Conservation (phyloP, 2,888 invertebrate genomes). For the Rhagium mordax region DNA sequence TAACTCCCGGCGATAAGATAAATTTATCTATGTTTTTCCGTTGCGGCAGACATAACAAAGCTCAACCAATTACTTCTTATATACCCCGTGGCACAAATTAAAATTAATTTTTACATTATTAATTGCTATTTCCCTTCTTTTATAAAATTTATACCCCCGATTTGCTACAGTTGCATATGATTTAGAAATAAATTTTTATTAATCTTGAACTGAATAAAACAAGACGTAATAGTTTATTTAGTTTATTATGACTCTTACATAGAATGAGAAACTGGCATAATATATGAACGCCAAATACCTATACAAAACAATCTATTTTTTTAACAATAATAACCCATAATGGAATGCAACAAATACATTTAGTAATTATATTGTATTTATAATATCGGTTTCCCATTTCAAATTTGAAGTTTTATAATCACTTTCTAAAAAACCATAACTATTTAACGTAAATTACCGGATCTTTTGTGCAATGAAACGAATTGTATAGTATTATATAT, state of each 20-base stretch:
- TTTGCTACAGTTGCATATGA: too few relatives aligned
- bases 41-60: too few relatives aligned
- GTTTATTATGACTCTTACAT: conserved; percentile 61
- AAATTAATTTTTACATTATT: too few relatives aligned
- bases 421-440: conserved; percentile 10
- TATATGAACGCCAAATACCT: conserved; percentile 50
- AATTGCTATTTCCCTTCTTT: too few relatives aligned
- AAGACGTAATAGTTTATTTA: conserved; percentile 48
- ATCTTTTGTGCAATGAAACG: conserved; percentile 41
- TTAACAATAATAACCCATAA: conserved; percentile 67
- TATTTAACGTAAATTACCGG: background rate
- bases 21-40: too few relatives aligned
- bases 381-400: conserved; percentile 42
- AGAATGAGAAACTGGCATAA: conserved; percentile 55
- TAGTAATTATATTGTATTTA: conserved; percentile 53
- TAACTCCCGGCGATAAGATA: too few relatives aligned
- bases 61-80: too few relatives aligned
- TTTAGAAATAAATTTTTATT: too few relatives aligned
- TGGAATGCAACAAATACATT: conserved; percentile 70
- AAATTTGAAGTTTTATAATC: conserved; percentile 7
- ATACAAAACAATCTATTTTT: conserved; percentile 64
- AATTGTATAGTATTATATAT: conserved; percentile 24
- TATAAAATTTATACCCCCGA: too few relatives aligned
- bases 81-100: too few relatives aligned
- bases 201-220: conserved; percentile 28